These are phyloP conservation scores for Creontiades dilutus DNA, from an alignment of 2,888 invertebrate species.

Conservation along the genomic window DNA sequence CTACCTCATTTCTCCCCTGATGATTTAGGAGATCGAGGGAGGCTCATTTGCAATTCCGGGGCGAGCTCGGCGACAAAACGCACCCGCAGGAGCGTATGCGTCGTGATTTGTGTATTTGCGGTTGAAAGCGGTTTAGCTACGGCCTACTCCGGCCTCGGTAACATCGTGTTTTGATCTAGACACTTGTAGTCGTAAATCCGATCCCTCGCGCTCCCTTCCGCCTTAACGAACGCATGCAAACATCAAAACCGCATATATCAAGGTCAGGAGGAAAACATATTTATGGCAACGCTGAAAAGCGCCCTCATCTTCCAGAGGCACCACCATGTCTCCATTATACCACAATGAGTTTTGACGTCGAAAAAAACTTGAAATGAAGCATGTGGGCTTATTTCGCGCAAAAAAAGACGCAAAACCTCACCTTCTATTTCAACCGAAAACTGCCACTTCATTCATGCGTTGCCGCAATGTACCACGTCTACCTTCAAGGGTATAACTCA, in stretches of 20 bases:
- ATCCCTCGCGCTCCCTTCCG: neutral
- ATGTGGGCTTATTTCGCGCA: neutral
- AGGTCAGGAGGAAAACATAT: conserved; percentile 29
- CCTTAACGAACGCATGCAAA: conserved; percentile 28
- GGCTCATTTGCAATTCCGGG: conserved; percentile 30
- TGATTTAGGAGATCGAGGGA: neutral
- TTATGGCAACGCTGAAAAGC: neutral
- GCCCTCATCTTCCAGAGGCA: neutral
- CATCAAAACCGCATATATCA: conserved; percentile 43
- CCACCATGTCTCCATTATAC: neutral
- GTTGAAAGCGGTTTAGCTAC: neutral
- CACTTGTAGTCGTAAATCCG: conserved; percentile 37
- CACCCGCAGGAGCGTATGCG: neutral
- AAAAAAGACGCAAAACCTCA: neutral
- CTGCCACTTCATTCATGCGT: neutral
- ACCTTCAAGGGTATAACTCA: neutral
- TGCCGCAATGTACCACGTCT: neutral
- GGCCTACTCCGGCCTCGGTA: conserved; percentile 22
- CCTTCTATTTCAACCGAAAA: neutral
- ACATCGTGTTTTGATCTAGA: conserved; percentile 29
- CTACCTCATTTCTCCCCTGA: conserved; percentile 11
- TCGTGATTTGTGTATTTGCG: conserved; percentile 45
- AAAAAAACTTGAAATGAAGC: neutral
- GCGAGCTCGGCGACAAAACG: conserved; percentile 42
- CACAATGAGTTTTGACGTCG: neutral